phyloP scores from a whole-genome alignment of 1,140 invertebrate genomes.

The Drosophila equinoxialis region DNA sequence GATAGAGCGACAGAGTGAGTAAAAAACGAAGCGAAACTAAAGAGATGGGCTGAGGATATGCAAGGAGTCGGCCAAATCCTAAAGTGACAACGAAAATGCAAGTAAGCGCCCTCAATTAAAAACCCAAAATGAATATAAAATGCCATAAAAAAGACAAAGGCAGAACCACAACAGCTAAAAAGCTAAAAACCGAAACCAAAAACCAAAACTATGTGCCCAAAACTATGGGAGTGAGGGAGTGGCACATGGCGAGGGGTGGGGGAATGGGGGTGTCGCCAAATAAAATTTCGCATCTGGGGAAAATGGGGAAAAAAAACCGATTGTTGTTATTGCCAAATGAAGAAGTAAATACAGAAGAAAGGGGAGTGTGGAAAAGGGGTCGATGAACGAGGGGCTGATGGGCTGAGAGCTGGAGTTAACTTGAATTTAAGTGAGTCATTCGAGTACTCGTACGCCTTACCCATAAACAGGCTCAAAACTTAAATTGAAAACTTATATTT shows the following conservation, averaged over 20 bases:
- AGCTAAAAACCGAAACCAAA: conserved; percentile 57
- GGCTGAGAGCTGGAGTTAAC: conserved; percentile 32
- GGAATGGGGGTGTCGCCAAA: neutral
- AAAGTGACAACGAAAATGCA: conserved; percentile 79
- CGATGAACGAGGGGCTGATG: neutral
- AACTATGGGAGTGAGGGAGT: neutral
- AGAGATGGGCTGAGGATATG: conserved; percentile 16
- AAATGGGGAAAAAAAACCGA: conserved; percentile 5
- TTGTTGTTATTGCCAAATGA: conserved; percentile 16
- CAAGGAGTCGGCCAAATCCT: conserved; percentile 40
- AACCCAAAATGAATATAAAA: conserved; percentile 75
- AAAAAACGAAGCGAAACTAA: neutral
- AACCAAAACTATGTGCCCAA: conserved; percentile 42
- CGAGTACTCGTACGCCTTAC: conserved; percentile 32
- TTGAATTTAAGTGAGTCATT: conserved; percentile 59
- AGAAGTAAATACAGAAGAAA: neutral
- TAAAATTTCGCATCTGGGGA: conserved; percentile 29
- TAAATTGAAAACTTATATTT: too few relatives aligned
- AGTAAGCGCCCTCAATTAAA: conserved; percentile 78
- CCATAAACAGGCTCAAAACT: too few relatives aligned
- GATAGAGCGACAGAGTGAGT: neutral
- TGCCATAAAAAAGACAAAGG: conserved; percentile 46
- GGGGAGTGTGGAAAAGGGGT: neutral
- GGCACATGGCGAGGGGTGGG: neutral
- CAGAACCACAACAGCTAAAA: conserved; percentile 55